Percentiles rank a stretch among this genome's conserved stretches.
phyloP scores from a whole-genome alignment of 2,888 invertebrate genomes.

The Chloroclysta siterata region DNA sequence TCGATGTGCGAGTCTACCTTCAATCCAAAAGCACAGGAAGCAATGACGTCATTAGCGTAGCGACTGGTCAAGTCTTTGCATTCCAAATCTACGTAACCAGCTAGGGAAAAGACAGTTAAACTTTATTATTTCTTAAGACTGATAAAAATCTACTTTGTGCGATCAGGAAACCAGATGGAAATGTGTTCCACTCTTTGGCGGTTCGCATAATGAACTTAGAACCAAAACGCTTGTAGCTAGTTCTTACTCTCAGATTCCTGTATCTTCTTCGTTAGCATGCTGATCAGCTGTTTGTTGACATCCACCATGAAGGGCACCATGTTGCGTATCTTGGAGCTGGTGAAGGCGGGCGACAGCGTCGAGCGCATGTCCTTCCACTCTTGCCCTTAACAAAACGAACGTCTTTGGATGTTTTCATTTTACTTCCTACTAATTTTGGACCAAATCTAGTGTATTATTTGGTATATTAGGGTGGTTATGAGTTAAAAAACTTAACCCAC shows the following conservation, averaged over 20 bases:
- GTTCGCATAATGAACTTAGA: no score
- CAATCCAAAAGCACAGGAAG: constrained; percentile 78
- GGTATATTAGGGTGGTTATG: no score
- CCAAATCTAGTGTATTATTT: no score
- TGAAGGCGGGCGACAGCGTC: constrained; percentile 74
- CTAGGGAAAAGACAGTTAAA: constrained; percentile 35
- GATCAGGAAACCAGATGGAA: no score
- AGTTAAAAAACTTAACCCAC: no score
- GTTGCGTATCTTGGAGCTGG: constrained; percentile 74
- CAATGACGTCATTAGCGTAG: constrained; percentile 81
- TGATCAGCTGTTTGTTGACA: constrained; percentile 60
- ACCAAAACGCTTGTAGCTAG: not conserved
- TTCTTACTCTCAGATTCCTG: constrained; percentile 10
- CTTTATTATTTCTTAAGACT: no score
- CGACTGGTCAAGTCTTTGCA: constrained; percentile 72
- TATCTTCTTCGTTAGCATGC: constrained; percentile 41
- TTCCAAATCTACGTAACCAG: constrained; percentile 58
- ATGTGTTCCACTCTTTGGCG: no score
- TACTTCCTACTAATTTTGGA: no score
- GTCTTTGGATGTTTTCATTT: no score
- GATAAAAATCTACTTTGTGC: no score
- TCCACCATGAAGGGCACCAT: constrained; percentile 71
- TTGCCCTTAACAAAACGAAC: constrained; percentile 48
- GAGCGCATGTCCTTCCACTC: constrained; percentile 70
- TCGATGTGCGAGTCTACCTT: constrained; percentile 82